phyloP scores from a whole-genome alignment of 2,797 vertebrate genomes.

The Mormyrops boulengeri region DNA sequence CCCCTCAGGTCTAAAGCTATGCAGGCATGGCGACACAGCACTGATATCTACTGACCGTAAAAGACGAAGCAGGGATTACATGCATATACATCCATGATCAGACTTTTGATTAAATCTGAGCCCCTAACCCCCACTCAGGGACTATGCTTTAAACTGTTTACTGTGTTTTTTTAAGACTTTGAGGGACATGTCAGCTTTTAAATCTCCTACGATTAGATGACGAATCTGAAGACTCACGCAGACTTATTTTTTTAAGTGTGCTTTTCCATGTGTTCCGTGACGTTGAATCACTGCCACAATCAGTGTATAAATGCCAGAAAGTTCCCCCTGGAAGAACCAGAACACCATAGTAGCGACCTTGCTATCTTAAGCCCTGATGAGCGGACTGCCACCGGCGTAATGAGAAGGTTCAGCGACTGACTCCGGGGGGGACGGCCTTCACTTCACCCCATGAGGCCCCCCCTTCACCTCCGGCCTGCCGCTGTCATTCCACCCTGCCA shows the following conservation, averaged over 20 bases:
- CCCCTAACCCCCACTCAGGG: background rate
- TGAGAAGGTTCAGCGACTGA: background rate
- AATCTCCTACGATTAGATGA: background rate
- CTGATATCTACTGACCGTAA: background rate
- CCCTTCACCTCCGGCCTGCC: background rate
- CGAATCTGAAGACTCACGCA: background rate
- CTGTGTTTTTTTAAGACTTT: background rate
- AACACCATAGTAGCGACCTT: background rate
- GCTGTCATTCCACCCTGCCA: background rate
- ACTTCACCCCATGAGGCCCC: background rate
- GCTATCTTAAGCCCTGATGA: background rate
- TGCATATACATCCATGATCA: background rate
- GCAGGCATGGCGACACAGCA: background rate
- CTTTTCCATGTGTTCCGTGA: background rate
- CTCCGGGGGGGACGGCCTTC: background rate
- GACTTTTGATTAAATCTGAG: background rate
- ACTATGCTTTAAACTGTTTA: background rate
- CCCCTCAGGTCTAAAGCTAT: background rate
- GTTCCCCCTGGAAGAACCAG: background rate
- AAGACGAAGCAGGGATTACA: background rate
- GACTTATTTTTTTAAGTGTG: background rate
- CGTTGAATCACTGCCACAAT: background rate
- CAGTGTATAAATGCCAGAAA: background rate
- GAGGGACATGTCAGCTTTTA: background rate
- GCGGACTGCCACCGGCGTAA: background rate